Evolutionary conservation across 37 sponge, comb jelly and placozoan species (phyloP).

Genomic region (Beroe forskalii): DNA sequence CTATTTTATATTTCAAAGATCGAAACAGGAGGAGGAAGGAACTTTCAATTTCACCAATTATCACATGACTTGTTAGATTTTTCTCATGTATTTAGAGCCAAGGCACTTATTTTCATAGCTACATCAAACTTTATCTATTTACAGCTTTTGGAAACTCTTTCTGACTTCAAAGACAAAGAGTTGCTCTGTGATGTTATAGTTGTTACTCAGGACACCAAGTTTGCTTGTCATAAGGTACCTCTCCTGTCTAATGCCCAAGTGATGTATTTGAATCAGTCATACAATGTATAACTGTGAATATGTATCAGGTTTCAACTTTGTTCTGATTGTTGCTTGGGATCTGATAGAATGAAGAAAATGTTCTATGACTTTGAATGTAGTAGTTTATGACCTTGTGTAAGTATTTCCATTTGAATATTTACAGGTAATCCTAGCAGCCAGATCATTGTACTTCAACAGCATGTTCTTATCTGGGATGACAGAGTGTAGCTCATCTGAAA

Average conservation of each 20-base stretch:
- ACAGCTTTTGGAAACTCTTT: constrained; percentile 6
- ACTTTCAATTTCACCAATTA: neutral
- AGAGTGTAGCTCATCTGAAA: neutral
- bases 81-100: neutral
- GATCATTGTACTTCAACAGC: constrained; percentile 28
- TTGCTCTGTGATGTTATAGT: constrained; percentile 10
- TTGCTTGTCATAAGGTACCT: constrained; percentile 45
- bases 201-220: neutral
- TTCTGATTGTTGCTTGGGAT: no score
- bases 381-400: no score
- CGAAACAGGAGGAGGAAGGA: no score
- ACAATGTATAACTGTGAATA: no score
- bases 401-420: no score
- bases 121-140: neutral
- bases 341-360: no score
- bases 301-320: no score
- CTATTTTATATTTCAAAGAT: no score
- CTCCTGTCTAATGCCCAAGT: no score
- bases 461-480: constrained; percentile 57
- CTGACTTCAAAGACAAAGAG: constrained; percentile 18
- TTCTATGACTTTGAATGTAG: no score
- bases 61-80: neutral
- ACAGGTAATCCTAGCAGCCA: constrained; percentile 33
- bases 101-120: neutral
- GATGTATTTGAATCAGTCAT: no score